A percentile compares a stretch with the other conserved stretches of the same genome.
These are phyloP conservation scores for Ephestia elutella DNA, from an alignment of 1,140 invertebrate species.

Conservation along the genomic window DNA sequence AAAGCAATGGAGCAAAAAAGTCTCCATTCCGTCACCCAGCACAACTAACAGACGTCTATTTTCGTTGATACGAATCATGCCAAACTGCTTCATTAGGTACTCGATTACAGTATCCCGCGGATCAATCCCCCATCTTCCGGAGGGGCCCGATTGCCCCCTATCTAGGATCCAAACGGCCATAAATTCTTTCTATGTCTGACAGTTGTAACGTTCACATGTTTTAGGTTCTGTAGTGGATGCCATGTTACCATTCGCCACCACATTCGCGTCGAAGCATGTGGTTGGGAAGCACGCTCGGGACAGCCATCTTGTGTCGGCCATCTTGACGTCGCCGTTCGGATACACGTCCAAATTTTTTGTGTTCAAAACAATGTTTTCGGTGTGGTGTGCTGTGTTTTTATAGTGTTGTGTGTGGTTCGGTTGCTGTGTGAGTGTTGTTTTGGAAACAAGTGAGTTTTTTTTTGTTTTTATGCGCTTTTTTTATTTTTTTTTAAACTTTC, in stretches of 20 bases:
- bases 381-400: constrained; percentile 7
- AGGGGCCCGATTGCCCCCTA: constrained; percentile 20
- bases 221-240: constrained; percentile 36
- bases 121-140: constrained; percentile 26
- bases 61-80: neutral
- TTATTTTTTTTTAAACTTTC: neutral
- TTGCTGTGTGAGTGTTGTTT: constrained; percentile 12
- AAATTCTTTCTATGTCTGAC: constrained; percentile 44
- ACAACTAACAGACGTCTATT: neutral
- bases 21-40: neutral
- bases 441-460: neutral
- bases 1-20: too few species aligned
- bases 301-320: constrained; percentile 36
- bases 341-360: constrained; percentile 5
- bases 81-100: neutral
- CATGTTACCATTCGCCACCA: constrained; percentile 26
- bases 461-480: constrained; percentile 3
- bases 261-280: constrained; percentile 58
- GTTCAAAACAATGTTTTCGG: constrained; percentile 8
- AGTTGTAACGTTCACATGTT: constrained; percentile 43
- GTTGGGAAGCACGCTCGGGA: constrained; percentile 43
- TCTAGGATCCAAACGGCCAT: constrained; percentile 20
- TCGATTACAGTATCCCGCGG: constrained; percentile 7
- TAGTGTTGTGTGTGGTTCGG: constrained; percentile 6
- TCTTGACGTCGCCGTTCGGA: constrained; percentile 24